Evolutionary conservation across 2,113 vertebrate genomes (phyloP).

Genomic region (Emydura subglobosa): DNA sequence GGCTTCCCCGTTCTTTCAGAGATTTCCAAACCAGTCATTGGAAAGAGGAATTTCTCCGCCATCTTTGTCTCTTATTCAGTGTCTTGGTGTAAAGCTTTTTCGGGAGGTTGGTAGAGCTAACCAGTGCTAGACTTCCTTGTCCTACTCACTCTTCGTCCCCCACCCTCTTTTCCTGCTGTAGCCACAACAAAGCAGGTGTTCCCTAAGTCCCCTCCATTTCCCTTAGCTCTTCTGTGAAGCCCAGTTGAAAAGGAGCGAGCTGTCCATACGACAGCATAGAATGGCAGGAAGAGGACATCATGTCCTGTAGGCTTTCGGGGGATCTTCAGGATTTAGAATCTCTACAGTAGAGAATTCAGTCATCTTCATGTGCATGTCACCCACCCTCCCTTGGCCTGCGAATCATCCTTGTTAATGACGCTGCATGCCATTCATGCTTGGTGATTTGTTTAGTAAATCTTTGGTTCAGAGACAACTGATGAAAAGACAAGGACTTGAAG

Average conservation of each 20-base stretch:
- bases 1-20: neutral
- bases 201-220: neutral
- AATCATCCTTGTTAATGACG: neutral
- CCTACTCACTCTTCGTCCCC: constrained; percentile 10
- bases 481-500: neutral
- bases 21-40: neutral
- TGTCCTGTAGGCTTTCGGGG: neutral
- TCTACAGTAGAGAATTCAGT: neutral
- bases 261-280: neutral
- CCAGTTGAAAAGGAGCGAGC: neutral
- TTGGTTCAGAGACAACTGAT: neutral
- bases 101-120: neutral
- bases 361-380: neutral
- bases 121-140: neutral
- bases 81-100: neutral
- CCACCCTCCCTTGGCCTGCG: neutral
- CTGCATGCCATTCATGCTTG: neutral
- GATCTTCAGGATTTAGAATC: neutral
- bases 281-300: neutral
- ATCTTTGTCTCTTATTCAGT: neutral
- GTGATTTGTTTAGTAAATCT: neutral
- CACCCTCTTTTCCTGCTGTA: constrained; percentile 24
- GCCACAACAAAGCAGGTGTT: neutral
- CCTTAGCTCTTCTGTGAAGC: neutral
- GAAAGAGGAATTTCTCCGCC: neutral